Conservation (phyloP, 2,888 invertebrate species). For the Gymnoscelis rufifasciata region DNA sequence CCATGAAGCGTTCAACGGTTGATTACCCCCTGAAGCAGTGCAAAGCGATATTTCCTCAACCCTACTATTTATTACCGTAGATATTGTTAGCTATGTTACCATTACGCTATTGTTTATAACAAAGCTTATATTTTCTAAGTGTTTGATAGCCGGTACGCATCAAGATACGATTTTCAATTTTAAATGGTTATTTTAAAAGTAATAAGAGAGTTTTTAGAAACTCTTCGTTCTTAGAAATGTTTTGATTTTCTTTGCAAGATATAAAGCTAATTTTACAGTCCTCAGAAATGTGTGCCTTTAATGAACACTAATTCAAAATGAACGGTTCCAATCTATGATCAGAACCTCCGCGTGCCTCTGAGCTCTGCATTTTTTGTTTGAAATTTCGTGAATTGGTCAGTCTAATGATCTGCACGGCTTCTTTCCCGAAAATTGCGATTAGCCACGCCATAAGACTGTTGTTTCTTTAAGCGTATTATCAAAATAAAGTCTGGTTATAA, state of each 20-base stretch:
- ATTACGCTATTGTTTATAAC: constrained; percentile 7
- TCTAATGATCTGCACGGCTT: constrained; percentile 3
- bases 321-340: constrained; percentile 21
- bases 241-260: no score
- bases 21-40: constrained; percentile 46
- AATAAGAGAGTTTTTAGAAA: no score
- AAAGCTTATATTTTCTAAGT: background rate
- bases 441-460: constrained; percentile 6
- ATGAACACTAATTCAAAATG: constrained; percentile 19
- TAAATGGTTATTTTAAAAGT: no score
- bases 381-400: constrained; percentile 11
- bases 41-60: constrained; percentile 34
- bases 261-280: no score
- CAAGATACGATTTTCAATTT: no score
- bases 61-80: constrained; percentile 34
- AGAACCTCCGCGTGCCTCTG: constrained; percentile 6
- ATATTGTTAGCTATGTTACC: constrained; percentile 26
- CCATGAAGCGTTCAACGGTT: constrained; percentile 37
- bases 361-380: constrained; percentile 15
- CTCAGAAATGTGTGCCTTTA: constrained; percentile 17
- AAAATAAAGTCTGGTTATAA: constrained; percentile 1
- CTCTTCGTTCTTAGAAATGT: no score
- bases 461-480: constrained; percentile 10
- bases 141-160: constrained; percentile 1
- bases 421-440: constrained; percentile 10